Evolutionary conservation across 1,140 invertebrate genomes (phyloP).

Genomic region (Prorops nasuta): DNA sequence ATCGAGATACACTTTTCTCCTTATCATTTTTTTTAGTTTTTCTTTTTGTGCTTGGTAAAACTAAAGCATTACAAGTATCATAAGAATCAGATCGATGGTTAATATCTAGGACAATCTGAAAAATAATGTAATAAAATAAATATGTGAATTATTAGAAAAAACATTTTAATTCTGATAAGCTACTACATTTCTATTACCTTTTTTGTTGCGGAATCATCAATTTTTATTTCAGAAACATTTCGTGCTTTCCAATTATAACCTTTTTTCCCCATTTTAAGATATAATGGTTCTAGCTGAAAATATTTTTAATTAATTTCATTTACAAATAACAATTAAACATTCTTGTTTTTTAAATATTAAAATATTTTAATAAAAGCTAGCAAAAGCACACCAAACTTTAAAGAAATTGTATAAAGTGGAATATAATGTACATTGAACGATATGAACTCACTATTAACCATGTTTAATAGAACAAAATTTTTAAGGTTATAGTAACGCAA

Average conservation of each 20-base stretch:
- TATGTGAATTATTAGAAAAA: not conserved
- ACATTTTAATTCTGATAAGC: not conserved
- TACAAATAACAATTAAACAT: no score
- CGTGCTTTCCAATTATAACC: conserved; percentile 77
- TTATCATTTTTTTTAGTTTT: conserved; percentile 68
- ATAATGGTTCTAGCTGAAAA: no score
- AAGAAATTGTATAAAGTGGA: no score
- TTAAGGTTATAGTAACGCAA: no score
- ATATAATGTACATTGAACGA: no score
- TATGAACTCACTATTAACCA: no score
- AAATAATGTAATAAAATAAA: conserved; percentile 25
- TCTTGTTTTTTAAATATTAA: no score
- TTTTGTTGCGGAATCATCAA: conserved; percentile 68
- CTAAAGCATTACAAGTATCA: conserved; percentile 76
- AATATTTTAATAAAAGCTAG: no score
- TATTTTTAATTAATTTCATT: no score
- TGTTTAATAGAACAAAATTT: no score
- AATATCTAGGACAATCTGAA: conserved; percentile 68
- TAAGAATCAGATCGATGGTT: conserved; percentile 60
- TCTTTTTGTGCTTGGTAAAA: conserved; percentile 79
- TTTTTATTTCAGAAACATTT: conserved; percentile 65
- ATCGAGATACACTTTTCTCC: conserved; percentile 59
- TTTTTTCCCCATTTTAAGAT: conserved; percentile 65
- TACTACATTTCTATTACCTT: conserved; percentile 58
- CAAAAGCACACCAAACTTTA: no score